Base-by-base conservation (phyloP, 2,113 vertebrate genomes). In the Toxotes jaculatrix region DNA sequence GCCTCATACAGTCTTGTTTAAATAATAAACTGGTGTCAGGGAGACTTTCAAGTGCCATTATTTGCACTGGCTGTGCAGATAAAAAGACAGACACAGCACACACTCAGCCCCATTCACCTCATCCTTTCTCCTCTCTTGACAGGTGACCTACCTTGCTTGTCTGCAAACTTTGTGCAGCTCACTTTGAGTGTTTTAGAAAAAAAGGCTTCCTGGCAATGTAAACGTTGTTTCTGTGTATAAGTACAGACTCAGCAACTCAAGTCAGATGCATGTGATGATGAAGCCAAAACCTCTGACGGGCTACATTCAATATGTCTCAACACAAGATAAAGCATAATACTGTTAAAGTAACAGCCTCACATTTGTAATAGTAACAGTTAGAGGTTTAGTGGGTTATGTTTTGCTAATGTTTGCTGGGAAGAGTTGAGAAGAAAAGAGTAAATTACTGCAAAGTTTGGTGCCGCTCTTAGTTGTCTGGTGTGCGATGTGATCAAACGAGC, bases 111-210 rank as follows among this genome's bases (percentile, higher is more conserved):
- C 11, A 4, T 60, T 88, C 79, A 66, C 64, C 82, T 82, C 42
- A 74, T 90, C 86, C 75, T 82, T 84, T 76, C 82, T 85, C 61
- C 67, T 82, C 56, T 74, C 73, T 55, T 87, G 86, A 92, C 85
- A 85, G 68, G 79, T 83, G 76, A 82, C 87, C 86, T 82, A 62
- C 64, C 85, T 78, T 53, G 34, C 55, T 70, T 74, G 66, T 86
- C 84, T 85, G 63, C 72, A 85, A 77, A 88, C 75, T 87, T 76
- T 59, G 57, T 27, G 57, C 60, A 80, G 56, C 62, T 64, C 47
- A 62, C 61, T 73, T 63, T 73, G 64, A 81, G 66, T 34, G 65
- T 45, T 84, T 27, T 27, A 27, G 27, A 49, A 21, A 63, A 69
- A 65, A 66, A 62, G 68, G 56, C 73, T 77, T 74, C 76, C 83